Evolutionary conservation across 1,140 invertebrate species (phyloP).

Genomic region (Drosophila suzukii): DNA sequence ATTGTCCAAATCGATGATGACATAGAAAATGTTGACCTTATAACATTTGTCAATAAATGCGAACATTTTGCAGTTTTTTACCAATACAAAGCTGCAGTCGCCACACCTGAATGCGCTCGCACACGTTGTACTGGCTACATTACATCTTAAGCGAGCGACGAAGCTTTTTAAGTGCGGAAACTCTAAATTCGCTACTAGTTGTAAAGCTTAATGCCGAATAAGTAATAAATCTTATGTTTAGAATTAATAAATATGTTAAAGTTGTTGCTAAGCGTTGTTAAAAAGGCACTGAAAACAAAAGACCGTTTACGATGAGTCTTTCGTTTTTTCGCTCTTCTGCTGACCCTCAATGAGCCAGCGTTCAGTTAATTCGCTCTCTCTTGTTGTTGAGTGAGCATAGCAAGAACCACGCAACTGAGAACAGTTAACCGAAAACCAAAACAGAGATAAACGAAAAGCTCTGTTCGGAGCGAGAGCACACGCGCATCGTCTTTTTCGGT

Average conservation of each 20-base stretch:
- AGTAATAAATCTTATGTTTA: not conserved
- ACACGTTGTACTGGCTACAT: not conserved
- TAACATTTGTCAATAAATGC: too few relatives aligned
- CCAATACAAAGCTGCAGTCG: too few relatives aligned
- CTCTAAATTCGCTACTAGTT: slow-evolving; percentile 1
- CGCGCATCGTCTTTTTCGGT: not conserved
- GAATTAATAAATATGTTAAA: not conserved
- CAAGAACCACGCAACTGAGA: too few relatives aligned
- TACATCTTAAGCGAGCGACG: slow-evolving; percentile 19
- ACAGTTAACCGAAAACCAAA: too few relatives aligned
- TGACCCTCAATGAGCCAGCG: too few relatives aligned
- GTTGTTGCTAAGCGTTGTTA: not conserved
- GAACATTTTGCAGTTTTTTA: too few relatives aligned
- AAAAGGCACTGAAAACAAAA: not conserved
- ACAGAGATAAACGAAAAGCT: not conserved
- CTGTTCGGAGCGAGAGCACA: slow-evolving; percentile 1
- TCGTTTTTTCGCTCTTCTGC: too few relatives aligned
- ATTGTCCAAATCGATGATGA: too few relatives aligned
- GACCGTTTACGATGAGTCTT: not conserved
- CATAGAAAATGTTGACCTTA: too few relatives aligned
- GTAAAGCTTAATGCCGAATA: not conserved
- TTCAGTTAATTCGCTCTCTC: too few relatives aligned
- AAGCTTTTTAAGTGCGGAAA: slow-evolving; percentile 27
- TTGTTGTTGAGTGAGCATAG: too few relatives aligned
- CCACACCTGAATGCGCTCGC: too few relatives aligned